Conservation (phyloP, 1,140 invertebrate genomes). For the Tetragnatha versicolor region DNA sequence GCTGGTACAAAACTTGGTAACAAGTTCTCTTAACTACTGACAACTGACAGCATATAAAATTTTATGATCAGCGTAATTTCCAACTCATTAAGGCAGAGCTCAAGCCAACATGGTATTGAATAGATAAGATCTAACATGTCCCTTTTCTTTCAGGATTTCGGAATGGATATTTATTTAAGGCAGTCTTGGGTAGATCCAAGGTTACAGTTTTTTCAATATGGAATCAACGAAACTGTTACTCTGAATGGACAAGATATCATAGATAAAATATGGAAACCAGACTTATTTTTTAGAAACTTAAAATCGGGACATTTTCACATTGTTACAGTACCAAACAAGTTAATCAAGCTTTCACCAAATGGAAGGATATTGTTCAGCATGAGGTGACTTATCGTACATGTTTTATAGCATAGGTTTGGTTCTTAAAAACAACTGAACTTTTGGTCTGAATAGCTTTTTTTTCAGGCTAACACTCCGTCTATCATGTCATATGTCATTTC, state of each 20-base stretch:
- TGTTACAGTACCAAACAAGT: slow-evolving; percentile 65
- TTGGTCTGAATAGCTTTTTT: neutral
- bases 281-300: slow-evolving; percentile 66
- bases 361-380: slow-evolving; percentile 65
- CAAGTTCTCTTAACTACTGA: too few species aligned
- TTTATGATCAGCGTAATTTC: too few species aligned
- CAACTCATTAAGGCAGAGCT: too few species aligned
- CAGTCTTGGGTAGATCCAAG: slow-evolving; percentile 63
- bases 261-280: slow-evolving; percentile 64
- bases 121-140: neutral
- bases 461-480: slow-evolving; percentile 58
- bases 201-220: slow-evolving; percentile 54
- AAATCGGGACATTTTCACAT: slow-evolving; percentile 65
- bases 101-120: too few species aligned
- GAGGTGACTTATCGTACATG: slow-evolving; percentile 59
- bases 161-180: slow-evolving; percentile 62
- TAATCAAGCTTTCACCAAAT: slow-evolving; percentile 63
- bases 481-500: slow-evolving; percentile 60
- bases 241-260: slow-evolving; percentile 59
- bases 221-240: slow-evolving; percentile 54
- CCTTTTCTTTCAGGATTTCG: slow-evolving; percentile 62
- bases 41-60: too few species aligned
- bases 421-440: neutral
- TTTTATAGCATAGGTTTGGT: neutral
- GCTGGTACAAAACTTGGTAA: too few species aligned